Percentiles rank a stretch among this genome's conserved stretches.
These are phyloP conservation scores for Siniperca scherzeri DNA, from an alignment of 2,797 vertebrate genomes.

Conservation along the genomic window DNA sequence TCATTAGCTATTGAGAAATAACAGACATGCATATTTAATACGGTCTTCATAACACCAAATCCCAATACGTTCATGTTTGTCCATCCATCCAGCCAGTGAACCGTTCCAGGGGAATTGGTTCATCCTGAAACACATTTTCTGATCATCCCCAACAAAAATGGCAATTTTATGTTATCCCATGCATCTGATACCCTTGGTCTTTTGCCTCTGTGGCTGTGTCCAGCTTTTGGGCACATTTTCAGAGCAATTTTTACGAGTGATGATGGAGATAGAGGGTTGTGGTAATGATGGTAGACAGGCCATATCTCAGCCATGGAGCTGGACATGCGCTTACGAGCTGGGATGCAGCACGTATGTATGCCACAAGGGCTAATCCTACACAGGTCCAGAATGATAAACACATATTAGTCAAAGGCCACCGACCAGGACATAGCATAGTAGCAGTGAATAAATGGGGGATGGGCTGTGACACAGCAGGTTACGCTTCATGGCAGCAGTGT, in stretches of 20 bases:
- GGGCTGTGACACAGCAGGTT: constrained; percentile 50
- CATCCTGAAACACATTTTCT: constrained; percentile 23
- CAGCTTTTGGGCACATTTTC: constrained; percentile 48
- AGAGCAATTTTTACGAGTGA: constrained; percentile 55
- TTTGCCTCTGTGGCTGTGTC: constrained; percentile 23
- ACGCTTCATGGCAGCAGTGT: constrained; percentile 30
- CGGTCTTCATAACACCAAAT: constrained; percentile 27
- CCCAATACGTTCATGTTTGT: constrained; percentile 13
- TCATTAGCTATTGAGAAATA: constrained; percentile 58
- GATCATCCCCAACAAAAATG: constrained; percentile 30
- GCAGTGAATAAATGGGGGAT: constrained; percentile 38
- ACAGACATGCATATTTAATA: constrained; percentile 50
- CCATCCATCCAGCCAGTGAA: not conserved
- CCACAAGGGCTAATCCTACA: constrained; percentile 77
- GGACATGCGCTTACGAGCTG: constrained; percentile 43
- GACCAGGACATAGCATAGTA: constrained; percentile 55
- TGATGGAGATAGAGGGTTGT: constrained; percentile 73
- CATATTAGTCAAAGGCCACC: constrained; percentile 75
- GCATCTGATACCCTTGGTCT: constrained; percentile 47
- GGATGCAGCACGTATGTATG: constrained; percentile 62
- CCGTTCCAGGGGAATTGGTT: not conserved
- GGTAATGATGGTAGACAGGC: constrained; percentile 78
- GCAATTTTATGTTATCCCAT: constrained; percentile 30
- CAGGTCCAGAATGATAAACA: constrained; percentile 80
- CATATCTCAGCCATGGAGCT: constrained; percentile 67